phyloP scores from a whole-genome alignment of 1,140 invertebrate species.

The Dermatophagoides farinae region DNA sequence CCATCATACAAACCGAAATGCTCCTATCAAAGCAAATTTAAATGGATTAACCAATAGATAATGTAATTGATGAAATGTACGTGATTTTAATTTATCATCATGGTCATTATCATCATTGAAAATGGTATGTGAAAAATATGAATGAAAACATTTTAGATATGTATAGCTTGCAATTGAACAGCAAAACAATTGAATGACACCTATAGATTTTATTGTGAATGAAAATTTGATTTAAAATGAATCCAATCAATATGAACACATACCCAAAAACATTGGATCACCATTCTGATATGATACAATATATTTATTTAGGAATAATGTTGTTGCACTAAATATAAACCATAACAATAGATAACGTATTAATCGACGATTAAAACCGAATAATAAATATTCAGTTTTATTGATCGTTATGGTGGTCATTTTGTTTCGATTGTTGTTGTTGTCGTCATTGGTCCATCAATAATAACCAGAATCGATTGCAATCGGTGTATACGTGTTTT shows the following conservation, averaged over 20 bases:
- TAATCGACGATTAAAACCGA: slow-evolving; percentile 1
- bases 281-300: slow-evolving; percentile 51
- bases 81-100: not conserved
- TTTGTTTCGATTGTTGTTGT: not conserved
- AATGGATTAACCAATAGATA: slow-evolving; percentile 27
- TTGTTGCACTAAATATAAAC: slow-evolving; percentile 35
- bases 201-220: slow-evolving; percentile 24
- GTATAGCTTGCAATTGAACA: slow-evolving; percentile 51
- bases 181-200: slow-evolving; percentile 47
- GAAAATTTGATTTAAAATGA: not conserved
- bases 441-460: not conserved
- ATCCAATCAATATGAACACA: slow-evolving; percentile 20
- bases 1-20: slow-evolving; percentile 36
- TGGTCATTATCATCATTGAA: too few relatives aligned
- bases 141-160: slow-evolving; percentile 38
- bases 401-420: too few relatives aligned
- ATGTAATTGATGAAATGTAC: not conserved
- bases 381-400: not conserved
- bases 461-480: not conserved
- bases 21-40: slow-evolving; percentile 31
- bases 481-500: not conserved
- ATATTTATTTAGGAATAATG: slow-evolving; percentile 63
- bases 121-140: slow-evolving; percentile 16
- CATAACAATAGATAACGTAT: slow-evolving; percentile 19
- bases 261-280: slow-evolving; percentile 57